Evolutionary conservation across 2,113 vertebrate species (phyloP), one percentile per base, ranked within the genome.

Genomic region (Rana temporaria): DNA sequence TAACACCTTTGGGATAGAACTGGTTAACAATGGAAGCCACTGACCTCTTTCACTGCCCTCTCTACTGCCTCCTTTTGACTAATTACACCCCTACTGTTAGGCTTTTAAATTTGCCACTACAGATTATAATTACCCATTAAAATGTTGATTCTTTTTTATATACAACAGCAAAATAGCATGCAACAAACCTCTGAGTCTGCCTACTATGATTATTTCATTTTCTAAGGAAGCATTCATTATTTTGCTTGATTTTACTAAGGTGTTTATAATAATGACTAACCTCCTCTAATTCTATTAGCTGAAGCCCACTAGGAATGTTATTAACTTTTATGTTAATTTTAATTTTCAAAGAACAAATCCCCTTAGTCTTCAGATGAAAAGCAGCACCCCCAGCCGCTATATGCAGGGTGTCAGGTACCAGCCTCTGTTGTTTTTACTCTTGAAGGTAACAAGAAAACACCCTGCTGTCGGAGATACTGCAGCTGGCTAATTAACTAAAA

Each of bases 251-350:
- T 83, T 83, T 83, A 83, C 81, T 68, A 74, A 83, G 70, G 72
- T 83, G 71, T 83, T 83, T 83, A 76, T 76, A 83, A 83, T 83
- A 83, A 83, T 83, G 71, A 83, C 81, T 76, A 83, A 42, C 81
- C 81, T 67, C 77, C 79, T 77, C 81, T 6, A 38, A 84, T 84
- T 69, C 59, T 70, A 80, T 88, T 86, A 86, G 88, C 86, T 88
- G 87, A 77, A 84, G 67, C 68, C 68, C 82, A 84, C 77, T 52
- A 68, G 12, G 66, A 85, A 87, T 30, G 22, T 85, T 85, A 85
- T 86, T 79, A 88, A 83, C 85, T 87, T 89, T 88, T 85, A 83
- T 75, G 81, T 83, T 83, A 83, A 83, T 83, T 83, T 83, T 83
- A 83, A 83, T 83, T 83, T 83, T 82, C 77, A 81, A 86, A 89